Percentiles rank a stretch among this genome's conserved stretches.
phyloP scores from a whole-genome alignment of 1,140 invertebrate genomes.

The Tetramorium alpestre region DNA sequence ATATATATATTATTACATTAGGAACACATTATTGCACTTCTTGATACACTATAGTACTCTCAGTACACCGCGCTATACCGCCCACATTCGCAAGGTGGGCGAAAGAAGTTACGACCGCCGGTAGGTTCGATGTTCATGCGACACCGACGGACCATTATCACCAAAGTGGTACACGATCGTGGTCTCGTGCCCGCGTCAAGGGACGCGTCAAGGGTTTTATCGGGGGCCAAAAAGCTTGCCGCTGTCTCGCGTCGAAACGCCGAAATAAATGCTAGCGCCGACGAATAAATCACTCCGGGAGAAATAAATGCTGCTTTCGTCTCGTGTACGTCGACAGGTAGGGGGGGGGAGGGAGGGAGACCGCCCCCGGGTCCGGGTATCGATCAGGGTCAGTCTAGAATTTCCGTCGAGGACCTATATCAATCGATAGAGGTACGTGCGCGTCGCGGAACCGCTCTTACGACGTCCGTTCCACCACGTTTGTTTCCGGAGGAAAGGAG shows the following conservation, averaged over 20 bases:
- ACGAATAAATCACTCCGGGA: constrained; percentile 60
- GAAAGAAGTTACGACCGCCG: background rate
- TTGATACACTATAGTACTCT: background rate
- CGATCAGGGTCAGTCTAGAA: constrained; percentile 67
- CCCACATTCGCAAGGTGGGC: background rate
- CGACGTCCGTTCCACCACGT: constrained; percentile 49
- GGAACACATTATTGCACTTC: background rate
- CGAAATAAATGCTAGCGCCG: constrained; percentile 57
- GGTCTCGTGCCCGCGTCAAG: constrained; percentile 32
- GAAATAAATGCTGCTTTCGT: constrained; percentile 64
- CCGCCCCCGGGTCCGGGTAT: constrained; percentile 23
- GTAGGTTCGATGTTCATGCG: constrained; percentile 1
- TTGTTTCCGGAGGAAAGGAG: constrained; percentile 35
- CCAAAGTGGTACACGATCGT: constrained; percentile 47
- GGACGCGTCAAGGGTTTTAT: constrained; percentile 57
- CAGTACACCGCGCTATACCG: background rate
- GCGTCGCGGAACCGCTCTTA: constrained; percentile 56
- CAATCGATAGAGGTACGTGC: constrained; percentile 63
- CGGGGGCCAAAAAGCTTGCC: constrained; percentile 58
- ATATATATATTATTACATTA: background rate
- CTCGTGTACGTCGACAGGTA: constrained; percentile 45
- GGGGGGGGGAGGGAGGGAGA: background rate
- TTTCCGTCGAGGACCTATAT: constrained; percentile 58
- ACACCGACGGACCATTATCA: constrained; percentile 43
- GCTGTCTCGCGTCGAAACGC: constrained; percentile 43